Base-by-base conservation (phyloP, 2,888 invertebrate species). In the Meandrusa payeni region DNA sequence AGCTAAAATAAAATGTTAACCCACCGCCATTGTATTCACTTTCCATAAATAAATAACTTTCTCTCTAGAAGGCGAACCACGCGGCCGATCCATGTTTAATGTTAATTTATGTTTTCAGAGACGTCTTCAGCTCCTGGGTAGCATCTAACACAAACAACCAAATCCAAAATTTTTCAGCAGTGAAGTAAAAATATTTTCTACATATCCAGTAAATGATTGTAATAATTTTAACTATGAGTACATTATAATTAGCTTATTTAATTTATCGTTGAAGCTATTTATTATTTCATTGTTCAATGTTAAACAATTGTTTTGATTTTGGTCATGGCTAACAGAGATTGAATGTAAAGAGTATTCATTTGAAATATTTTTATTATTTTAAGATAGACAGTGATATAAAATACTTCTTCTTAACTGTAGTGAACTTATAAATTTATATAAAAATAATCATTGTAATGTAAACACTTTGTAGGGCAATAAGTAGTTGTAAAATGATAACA, bases 41-140 rank as follows among this genome's bases (percentile, higher is more conserved):
- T n/a, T n/a, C n/a, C n/a, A n/a, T n/a, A n/a, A n/a, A n/a, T n/a
- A n/a, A n/a, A n/a, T n/a, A n/a, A n/a, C n/a, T n/a, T n/a, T n/a
- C n/a, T n/a, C n/a, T n/a, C n/a, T n/a, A n/a, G n/a, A n/a, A n/a
- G n/a, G n/a, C n/a, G n/a, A n/a, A n/a, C n/a, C n/a, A n/a, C n/a
- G n/a, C n/a, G n/a, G n/a, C n/a, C n/a, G n/a, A 19, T 6, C 15
- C 29, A 26, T 9, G 13, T 10, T 26, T 24, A 19, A 27, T 3
- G 9, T 23, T 24, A 42, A 43, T 47, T 48, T 48, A 59, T 59
- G 62, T 55, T 90, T 90, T 46, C 92, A 95, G 95, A 86, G 96
- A 97, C 82, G 97, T 97, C 52, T 96, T 95, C 89, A 94, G 93
- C 71, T 94, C 93, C 51, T 96, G 95, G 95, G 95, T 96, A 68